Evolutionary conservation across 1,140 invertebrate genomes (phyloP), one percentile per base, ranked within the genome.

Genomic region (Drosophila sp.): DNA sequence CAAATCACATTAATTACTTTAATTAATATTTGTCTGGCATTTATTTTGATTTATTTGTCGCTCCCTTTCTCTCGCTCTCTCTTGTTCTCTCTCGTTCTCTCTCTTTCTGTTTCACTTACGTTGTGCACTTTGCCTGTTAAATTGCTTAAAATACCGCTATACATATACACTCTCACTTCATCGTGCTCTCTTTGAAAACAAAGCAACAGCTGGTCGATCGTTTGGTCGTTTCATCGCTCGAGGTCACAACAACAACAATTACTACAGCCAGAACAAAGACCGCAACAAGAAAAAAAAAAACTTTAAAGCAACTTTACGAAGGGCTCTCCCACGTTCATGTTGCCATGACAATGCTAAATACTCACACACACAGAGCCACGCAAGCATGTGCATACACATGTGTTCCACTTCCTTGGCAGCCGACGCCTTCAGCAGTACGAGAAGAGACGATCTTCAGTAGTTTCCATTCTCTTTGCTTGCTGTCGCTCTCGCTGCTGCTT

Each of bases 1-100:
- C 76, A 48, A 65, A 29, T 50, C 75, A 74, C 79, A 87, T 87
- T 87, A 86, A 87, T 89, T 83, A 82, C 46, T 71, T 89, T 83
- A 89, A 87, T 87, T 89, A 87, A 87, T 89, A 89, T 82, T 87
- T 87, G 64, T 67, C 56, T 73, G 79, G 72, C 83, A 89, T 87
- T 87, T 80, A 89, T 89, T 87, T 80, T 87, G 83, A 89, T 87
- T 87, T 87, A 82, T 87, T 56, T 80, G 50, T 66, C 11, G 11
- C 32, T 41, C 13, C 8, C 21, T 32, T 2, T 38, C n/a, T 5
- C 27, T 7, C 27, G 21, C 21, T 21, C 53, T n/a, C n/a, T n/a
- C n/a, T n/a, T n/a, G n/a, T n/a, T n/a, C n/a, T 38, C n/a, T 5
- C 27, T 7, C 27, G 21, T n/a, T n/a, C 21, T 21, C 53, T n/a